Evolutionary conservation across 2,888 invertebrate genomes (phyloP).

Genomic region (Hirtodrosophila cameraria): DNA sequence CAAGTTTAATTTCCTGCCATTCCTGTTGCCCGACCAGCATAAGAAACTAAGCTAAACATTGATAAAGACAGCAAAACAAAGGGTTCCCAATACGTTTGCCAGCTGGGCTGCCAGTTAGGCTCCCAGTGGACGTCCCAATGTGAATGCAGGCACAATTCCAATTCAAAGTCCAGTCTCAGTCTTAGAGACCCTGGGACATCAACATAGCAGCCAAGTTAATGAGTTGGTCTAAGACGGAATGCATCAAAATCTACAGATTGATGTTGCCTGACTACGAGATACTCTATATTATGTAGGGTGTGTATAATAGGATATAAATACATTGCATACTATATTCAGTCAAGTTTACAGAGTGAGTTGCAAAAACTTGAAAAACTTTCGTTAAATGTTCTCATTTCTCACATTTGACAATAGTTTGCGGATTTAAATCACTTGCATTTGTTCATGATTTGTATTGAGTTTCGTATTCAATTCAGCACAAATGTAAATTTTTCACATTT

Average conservation of each 20-base stretch:
- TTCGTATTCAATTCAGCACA: too few species aligned
- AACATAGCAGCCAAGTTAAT: constrained; percentile 49
- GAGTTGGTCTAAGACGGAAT: constrained; percentile 16
- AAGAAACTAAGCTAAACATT: constrained; percentile 7
- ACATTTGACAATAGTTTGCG: too few species aligned
- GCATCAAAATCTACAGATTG: background rate
- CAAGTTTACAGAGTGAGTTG: too few species aligned
- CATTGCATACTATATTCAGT: too few species aligned
- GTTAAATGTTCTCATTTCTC: too few species aligned
- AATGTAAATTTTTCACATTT: too few species aligned
- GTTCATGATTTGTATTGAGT: too few species aligned
- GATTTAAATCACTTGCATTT: too few species aligned
- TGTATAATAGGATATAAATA: too few species aligned
- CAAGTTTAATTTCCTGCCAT: constrained; percentile 66
- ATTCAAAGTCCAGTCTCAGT: background rate
- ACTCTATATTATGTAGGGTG: constrained; percentile 4
- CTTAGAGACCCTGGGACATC: constrained; percentile 20
- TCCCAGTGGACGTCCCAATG: background rate
- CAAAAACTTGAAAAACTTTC: too few species aligned
- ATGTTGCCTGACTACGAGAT: constrained; percentile 7
- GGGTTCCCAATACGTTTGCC: too few species aligned
- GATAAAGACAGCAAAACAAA: constrained; percentile 11
- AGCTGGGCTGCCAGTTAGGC: too few species aligned
- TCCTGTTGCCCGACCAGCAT: constrained; percentile 3
- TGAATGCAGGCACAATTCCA: background rate